Evolutionary conservation across 1,140 invertebrate genomes (phyloP).

Genomic region (Diabrotica virgifera): DNA sequence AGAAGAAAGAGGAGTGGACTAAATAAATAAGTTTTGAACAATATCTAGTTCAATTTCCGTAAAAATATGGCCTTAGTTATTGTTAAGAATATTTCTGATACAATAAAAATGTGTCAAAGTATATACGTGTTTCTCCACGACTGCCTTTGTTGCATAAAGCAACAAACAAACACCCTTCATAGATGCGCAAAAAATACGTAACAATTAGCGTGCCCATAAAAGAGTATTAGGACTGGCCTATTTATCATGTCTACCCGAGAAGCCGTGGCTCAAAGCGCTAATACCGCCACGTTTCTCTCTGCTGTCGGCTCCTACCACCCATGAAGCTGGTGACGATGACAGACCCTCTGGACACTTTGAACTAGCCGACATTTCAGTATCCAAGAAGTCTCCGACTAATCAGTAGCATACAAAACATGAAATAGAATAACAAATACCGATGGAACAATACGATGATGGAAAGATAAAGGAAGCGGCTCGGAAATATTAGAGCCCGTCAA

Average conservation of each 20-base stretch:
- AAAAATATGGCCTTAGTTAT: no score
- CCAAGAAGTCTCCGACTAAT: slow-evolving; percentile 29
- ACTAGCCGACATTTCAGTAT: slow-evolving; percentile 35
- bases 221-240: background rate
- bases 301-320: slow-evolving; percentile 51
- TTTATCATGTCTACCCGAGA: slow-evolving; percentile 15
- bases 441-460: slow-evolving; percentile 28
- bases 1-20: no score
- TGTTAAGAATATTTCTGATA: no score
- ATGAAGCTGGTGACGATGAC: slow-evolving; percentile 52
- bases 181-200: background rate
- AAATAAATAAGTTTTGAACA: no score
- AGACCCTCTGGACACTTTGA: slow-evolving; percentile 47
- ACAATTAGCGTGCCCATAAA: slow-evolving; percentile 7
- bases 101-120: no score
- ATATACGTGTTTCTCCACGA: no score
- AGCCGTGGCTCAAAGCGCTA: slow-evolving; percentile 43
- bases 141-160: no score
- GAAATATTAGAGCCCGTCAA: slow-evolving; percentile 28
- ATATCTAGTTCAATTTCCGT: no score
- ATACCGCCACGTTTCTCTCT: slow-evolving; percentile 43
- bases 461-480: slow-evolving; percentile 15
- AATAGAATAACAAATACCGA: slow-evolving; percentile 36
- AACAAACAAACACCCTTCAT: no score
- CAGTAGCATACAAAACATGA: slow-evolving; percentile 40